These are phyloP conservation scores for Stichodactyla mertensii DNA, from an alignment of 64 coral and sea anemone species.

Conservation along the genomic window DNA sequence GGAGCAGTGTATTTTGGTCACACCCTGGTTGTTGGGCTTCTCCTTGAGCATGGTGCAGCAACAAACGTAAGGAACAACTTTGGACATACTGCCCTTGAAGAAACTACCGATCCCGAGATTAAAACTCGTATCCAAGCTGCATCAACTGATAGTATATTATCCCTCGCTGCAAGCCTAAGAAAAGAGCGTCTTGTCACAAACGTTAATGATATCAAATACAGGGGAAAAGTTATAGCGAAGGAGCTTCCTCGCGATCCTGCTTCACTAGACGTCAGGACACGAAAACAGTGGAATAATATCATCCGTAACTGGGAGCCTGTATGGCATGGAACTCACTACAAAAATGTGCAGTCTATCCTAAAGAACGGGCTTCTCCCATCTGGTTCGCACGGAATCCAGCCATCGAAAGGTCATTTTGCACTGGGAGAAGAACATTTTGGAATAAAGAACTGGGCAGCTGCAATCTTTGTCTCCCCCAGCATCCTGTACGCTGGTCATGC, in stretches of 20 bases:
- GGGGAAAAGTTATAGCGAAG: constrained; percentile 7
- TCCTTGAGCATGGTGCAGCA: constrained; percentile 40
- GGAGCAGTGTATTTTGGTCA: constrained; percentile 44
- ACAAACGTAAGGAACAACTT: constrained; percentile 21
- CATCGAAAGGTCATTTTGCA: not conserved
- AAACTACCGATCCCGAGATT: not conserved
- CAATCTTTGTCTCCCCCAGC: constrained; percentile 50
- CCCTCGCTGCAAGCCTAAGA: not conserved
- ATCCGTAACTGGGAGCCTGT: constrained; percentile 1
- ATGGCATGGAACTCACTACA: constrained; percentile 49
- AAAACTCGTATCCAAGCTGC: constrained; percentile 12
- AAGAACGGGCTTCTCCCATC: constrained; percentile 27
- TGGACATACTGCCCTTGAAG: constrained; percentile 16
- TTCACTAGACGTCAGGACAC: constrained; percentile 5
- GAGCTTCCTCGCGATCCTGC: constrained; percentile 25
- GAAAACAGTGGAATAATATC: not conserved
- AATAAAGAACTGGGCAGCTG: constrained; percentile 31
- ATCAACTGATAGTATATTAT: constrained; percentile 2
- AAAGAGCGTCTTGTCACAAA: not conserved
- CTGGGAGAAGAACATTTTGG: constrained; percentile 5
- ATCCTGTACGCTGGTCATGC: constrained; percentile 28
- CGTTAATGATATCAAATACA: constrained; percentile 5
- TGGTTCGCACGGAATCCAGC: constrained; percentile 21
- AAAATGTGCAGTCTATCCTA: constrained; percentile 24
- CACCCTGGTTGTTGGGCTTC: constrained; percentile 2